Conservation (phyloP, 2,888 invertebrate species). For the Endomychus coccineus region DNA sequence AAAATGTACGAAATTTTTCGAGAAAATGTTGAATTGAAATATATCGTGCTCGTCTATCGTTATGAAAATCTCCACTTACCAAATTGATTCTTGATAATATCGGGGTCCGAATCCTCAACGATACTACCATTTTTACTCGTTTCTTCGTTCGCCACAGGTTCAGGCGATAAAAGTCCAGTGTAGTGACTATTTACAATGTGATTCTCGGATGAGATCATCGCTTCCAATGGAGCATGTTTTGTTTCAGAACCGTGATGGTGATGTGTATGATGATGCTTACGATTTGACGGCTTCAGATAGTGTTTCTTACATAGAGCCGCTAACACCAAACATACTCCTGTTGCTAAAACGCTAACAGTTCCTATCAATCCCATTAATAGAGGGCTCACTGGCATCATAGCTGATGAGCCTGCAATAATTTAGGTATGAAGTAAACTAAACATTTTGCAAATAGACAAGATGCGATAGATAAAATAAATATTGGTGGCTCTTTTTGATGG, state of each 20-base stretch:
- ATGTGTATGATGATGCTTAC: slow-evolving; percentile 28
- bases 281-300: slow-evolving; percentile 36
- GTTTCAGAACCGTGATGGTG: slow-evolving; percentile 20
- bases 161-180: slow-evolving; percentile 43
- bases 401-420: slow-evolving; percentile 53
- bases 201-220: slow-evolving; percentile 41
- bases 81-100: slow-evolving; percentile 82
- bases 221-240: slow-evolving; percentile 43
- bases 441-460: too few relatives aligned
- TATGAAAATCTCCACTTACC: too few relatives aligned
- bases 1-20: too few relatives aligned
- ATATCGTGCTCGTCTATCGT: too few relatives aligned
- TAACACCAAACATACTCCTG: slow-evolving; percentile 68
- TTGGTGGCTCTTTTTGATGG: too few relatives aligned
- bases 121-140: slow-evolving; percentile 45
- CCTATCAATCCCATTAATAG: slow-evolving; percentile 69
- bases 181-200: slow-evolving; percentile 39
- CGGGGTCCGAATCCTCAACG: slow-evolving; percentile 70
- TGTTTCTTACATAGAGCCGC: slow-evolving; percentile 58
- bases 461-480: too few relatives aligned
- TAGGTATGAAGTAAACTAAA: too few relatives aligned
- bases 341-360: slow-evolving; percentile 66
- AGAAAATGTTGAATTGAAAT: too few relatives aligned
- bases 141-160: slow-evolving; percentile 33
- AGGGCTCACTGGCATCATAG: slow-evolving; percentile 62